A percentile compares a stretch with the other conserved stretches of the same genome.
Conservation (phyloP, 1,140 invertebrate genomes). For the Papilio polytes region DNA sequence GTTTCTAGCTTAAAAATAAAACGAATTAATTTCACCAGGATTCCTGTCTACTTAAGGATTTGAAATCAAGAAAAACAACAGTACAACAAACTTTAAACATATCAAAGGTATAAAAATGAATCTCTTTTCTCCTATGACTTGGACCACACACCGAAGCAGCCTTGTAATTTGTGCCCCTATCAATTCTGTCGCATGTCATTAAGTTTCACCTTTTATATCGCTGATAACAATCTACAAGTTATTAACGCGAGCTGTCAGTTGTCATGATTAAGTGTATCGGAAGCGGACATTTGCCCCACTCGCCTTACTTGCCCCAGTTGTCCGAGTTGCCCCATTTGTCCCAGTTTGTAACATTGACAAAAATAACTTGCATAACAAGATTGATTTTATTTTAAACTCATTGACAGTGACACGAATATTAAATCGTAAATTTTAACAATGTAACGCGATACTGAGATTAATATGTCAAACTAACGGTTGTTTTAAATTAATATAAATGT, state of each 20-base stretch:
- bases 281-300: background rate
- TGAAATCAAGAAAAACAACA: no score
- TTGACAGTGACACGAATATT: background rate
- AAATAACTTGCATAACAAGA: constrained; percentile 11
- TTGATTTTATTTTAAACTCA: background rate
- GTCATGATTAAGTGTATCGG: constrained; percentile 40
- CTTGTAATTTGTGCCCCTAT: constrained; percentile 53
- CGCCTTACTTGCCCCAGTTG: background rate
- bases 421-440: background rate
- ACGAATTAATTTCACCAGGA: no score
- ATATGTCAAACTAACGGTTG: background rate
- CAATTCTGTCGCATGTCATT: constrained; percentile 60
- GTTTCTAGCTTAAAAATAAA: no score
- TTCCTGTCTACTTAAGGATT: no score
- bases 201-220: constrained; percentile 60
- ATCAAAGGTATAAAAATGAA: background rate
- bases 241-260: constrained; percentile 46
- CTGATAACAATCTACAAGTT: constrained; percentile 51
- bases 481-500: background rate
- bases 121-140: constrained; percentile 43
- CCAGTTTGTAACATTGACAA: background rate
- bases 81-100: no score
- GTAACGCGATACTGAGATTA: constrained; percentile 3
- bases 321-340: background rate
- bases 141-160: constrained; percentile 40